Evolutionary conservation across 2,113 vertebrate species (phyloP), one percentile per base, ranked within the genome.

Genomic region (Crotalus horridus): DNA sequence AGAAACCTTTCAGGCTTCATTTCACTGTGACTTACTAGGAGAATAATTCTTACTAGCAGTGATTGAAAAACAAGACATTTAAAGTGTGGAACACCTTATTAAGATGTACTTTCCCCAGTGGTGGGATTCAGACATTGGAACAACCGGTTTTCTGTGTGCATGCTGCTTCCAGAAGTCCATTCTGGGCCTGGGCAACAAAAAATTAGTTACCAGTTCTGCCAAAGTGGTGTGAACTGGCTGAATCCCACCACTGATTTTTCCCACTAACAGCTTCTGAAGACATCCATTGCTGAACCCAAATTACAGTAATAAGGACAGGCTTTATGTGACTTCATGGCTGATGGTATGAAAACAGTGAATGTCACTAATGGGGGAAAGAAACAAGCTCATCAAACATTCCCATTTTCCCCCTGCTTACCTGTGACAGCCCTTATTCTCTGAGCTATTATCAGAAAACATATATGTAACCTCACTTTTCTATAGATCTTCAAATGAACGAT

Each of bases 51-150:
- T 87, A 15, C 6, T 7, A 58, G 56, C 59, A 86, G 2, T 1
- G 15, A 2, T 3, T 15, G 85, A 2, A 29, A 69, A 10, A 13
- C 17, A 12, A 8, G 21, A 26, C 26, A 59, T 9, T 3, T 0
- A 0, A 3, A 26, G 13, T 33, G 2, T 56, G 74, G 23, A 55
- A 12, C 51, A 91, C 15, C 12, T 51, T 85, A 9, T 81, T 55
- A 11, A 91, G 81, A 33, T 81, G 74, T 39, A 81, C 21, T 39
- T 21, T 20, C 17, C 17, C n/a, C 48, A 1, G 48, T 51, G 48
- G 8, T 51, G 48, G 48, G 48, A 51, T 51, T 51, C 48, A 51
- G 9, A 51, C 48, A 51, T 51, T 8, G 8, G 48, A 51, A 51
- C 48, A 51, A 51, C 8, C 48, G 7, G 48, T 51, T 51, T 7